These are phyloP conservation scores for Disparrhopalites patrizii DNA, from an alignment of 2,888 invertebrate genomes.

Conservation along the genomic window DNA sequence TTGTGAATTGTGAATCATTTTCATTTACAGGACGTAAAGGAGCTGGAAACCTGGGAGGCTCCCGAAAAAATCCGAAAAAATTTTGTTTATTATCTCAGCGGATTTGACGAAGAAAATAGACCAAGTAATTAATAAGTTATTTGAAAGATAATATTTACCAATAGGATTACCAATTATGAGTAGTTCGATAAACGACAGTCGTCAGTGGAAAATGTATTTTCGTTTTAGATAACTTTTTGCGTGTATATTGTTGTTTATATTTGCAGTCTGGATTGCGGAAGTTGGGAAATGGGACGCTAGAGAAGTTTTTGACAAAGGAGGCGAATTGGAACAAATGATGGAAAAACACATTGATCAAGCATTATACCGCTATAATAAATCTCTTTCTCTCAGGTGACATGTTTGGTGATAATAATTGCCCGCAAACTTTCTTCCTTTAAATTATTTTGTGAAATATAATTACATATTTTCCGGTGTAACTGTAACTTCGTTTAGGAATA, in stretches of 20 bases:
- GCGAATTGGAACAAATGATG: neutral
- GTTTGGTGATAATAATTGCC: too few relatives aligned
- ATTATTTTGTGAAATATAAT: neutral
- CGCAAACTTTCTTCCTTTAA: neutral
- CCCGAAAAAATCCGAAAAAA: neutral
- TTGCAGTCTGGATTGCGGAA: constrained; percentile 3
- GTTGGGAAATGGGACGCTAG: neutral
- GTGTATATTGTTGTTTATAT: too few relatives aligned
- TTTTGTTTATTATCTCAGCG: neutral
- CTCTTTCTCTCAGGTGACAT: constrained; percentile 3
- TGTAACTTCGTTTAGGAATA: neutral
- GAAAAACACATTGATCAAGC: constrained; percentile 1
- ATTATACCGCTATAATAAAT: constrained; percentile 6
- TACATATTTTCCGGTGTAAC: neutral
- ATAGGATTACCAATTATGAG: too few relatives aligned
- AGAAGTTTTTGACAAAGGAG: neutral
- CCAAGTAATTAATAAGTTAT: neutral
- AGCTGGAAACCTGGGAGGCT: neutral
- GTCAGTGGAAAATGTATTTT: too few relatives aligned
- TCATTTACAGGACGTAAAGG: neutral
- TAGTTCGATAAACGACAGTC: too few relatives aligned
- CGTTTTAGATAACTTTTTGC: too few relatives aligned
- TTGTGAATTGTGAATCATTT: too few relatives aligned
- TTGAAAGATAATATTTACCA: too few relatives aligned
- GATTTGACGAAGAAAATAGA: neutral